phyloP scores from a whole-genome alignment of 2,113 vertebrate species.

The Trochalopteron elliotii region DNA sequence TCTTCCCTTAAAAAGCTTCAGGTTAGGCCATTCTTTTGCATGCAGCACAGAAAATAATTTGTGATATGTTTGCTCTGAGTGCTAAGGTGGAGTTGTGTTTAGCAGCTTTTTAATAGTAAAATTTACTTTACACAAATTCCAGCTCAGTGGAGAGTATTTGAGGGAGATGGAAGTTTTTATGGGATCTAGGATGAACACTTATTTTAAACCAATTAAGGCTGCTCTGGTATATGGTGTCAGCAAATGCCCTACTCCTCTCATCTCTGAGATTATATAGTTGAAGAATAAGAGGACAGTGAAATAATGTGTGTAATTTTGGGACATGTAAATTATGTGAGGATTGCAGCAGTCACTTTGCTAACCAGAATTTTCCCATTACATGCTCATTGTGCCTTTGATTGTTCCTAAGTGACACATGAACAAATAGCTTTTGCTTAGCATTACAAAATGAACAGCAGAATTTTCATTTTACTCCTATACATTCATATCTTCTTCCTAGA shows the following conservation, averaged over 20 bases:
- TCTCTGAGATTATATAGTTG: neutral
- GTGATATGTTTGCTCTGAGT: neutral
- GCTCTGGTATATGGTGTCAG: neutral
- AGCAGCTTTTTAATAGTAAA: neutral
- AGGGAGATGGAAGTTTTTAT: neutral
- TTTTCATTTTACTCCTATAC: neutral
- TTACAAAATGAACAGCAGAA: neutral
- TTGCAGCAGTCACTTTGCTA: neutral
- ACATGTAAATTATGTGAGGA: neutral
- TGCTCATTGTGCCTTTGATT: neutral
- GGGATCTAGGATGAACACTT: neutral
- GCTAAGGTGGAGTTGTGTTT: neutral
- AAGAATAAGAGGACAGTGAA: neutral
- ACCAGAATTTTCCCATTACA: neutral
- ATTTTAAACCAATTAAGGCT: neutral
- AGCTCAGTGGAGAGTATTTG: neutral
- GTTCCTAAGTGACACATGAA: rapidly evolving
- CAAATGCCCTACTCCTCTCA: neutral
- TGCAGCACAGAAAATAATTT: neutral
- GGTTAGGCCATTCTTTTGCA: neutral
- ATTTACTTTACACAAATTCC: neutral
- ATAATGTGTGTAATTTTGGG: neutral
- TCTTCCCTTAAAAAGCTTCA: neutral
- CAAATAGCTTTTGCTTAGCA: neutral
- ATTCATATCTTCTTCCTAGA: neutral